Base-by-base conservation (phyloP, 2,113 vertebrate species). In the Egretta garzetta region DNA sequence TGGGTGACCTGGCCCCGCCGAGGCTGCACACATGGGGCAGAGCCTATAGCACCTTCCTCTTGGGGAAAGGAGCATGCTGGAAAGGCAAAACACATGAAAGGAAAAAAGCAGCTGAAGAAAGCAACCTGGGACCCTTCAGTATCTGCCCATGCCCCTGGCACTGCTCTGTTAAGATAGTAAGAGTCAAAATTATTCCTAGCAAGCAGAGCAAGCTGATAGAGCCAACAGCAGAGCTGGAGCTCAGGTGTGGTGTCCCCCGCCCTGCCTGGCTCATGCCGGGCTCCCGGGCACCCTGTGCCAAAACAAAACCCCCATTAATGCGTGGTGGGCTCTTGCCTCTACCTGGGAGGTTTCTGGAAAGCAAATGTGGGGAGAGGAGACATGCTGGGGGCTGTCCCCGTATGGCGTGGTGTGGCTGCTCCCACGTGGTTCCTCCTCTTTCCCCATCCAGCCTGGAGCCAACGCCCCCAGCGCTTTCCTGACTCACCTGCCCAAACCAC, bases 1-100 rank as follows among this genome's bases (percentile, higher is more conserved):
- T 39, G 62, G 59, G 15, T 0, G 0, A 64, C 32, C 30, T 0
- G 0, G 53, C 9, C 27, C 39, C 4, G 2, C 43, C 35, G 70
- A 86, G 37, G 8, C 33, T 86, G 49, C 0, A 0, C 20, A 33
- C 10, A 3, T 19, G 37, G 19, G 6, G 1, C 80, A 77, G 53
- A 83, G 35, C 17, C 22, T 66, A 15, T 4, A 3, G 26, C 27
- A 56, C 16, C 24, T 53, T 94, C 28, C 27, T 62, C 19, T 12
- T 10, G n/a, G 35, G 26, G 18, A 52, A 6, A 73, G 24, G 53
- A 73, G 27, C 8, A 13, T 2, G 3, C 32, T 86, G 49, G 24
- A 83, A 58, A 6, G 37, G 27, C 32, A 53, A 83, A 88, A 86
- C 2, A 1, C 12, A 23, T 9, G 13, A 64, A 66, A 86, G 26